Percentiles rank a stretch among this genome's conserved stretches.
Conservation (phyloP, 2,888 invertebrate genomes). For the Cepaea hortensis region DNA sequence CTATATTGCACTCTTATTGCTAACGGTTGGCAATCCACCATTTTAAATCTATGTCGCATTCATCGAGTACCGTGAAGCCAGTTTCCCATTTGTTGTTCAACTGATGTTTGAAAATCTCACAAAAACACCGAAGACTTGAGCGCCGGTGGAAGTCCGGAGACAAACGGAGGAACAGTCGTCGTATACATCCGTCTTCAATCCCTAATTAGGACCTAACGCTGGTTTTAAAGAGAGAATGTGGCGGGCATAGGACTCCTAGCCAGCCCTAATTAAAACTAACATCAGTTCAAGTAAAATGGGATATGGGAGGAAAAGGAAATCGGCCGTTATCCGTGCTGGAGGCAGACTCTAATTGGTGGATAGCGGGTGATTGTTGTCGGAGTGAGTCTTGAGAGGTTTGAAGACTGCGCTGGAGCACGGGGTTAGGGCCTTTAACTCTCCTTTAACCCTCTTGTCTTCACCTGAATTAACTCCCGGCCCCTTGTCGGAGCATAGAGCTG, state of each 20-base stretch:
- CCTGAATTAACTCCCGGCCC: constrained; percentile 28
- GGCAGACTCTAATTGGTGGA: constrained; percentile 40
- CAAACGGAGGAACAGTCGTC: constrained; percentile 11
- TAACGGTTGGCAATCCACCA: too few species aligned
- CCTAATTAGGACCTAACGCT: constrained; percentile 35
- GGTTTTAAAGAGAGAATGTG: constrained; percentile 17
- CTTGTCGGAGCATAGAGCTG: neutral
- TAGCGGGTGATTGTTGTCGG: constrained; percentile 33
- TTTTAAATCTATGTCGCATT: too few species aligned
- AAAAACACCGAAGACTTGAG: neutral
- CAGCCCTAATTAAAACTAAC: constrained; percentile 39
- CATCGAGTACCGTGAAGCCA: neutral
- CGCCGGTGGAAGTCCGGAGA: constrained; percentile 15
- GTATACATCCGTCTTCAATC: constrained; percentile 14
- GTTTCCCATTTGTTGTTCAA: constrained; percentile 9
- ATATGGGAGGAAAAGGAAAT: constrained; percentile 35
- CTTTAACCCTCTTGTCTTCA: constrained; percentile 31
- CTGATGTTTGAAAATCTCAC: neutral
- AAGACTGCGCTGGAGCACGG: constrained; percentile 4
- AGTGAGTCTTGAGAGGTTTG: constrained; percentile 15
- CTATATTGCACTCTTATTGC: too few species aligned
- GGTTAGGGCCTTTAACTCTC: constrained; percentile 33
- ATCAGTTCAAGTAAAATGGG: constrained; percentile 35
- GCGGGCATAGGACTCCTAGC: neutral
- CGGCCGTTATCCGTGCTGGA: constrained; percentile 38